Base-by-base conservation (phyloP, 1,140 invertebrate genomes). In the Drosophila asahinai region DNA sequence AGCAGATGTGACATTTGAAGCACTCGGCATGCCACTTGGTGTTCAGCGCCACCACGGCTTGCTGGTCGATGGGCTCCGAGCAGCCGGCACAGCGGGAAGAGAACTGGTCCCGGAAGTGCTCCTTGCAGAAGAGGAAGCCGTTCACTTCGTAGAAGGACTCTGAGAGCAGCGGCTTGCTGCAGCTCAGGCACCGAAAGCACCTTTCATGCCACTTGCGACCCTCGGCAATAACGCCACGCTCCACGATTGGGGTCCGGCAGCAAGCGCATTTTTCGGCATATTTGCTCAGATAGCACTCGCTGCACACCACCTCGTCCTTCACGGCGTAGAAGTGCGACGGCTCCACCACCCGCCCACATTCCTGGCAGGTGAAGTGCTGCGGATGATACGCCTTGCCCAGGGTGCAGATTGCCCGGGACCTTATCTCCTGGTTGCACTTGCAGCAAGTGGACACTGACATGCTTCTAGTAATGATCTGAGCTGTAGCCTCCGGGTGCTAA, bases 141-240 rank as follows among this genome's bases (percentile, higher is more conserved):
- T 80, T 80, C 0, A 80, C 60, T 36, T 80, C 78, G 15, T 59
- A 80, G 19, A 75, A 80, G 8, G 47, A 52, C 17, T 43, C 7
- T 11, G 77, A 30, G 30, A 74, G 30, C 42, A 80, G 59, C 15
- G 63, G 38, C 40, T 57, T 67, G 47, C 59, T 33, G 68, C 78
- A 80, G 25, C 58, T 75, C 27, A 80, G 42, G 33, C 78, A 80
- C 17, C 54, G 70, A 25, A 80, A 80, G 51, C 78, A 80, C 30
- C 64, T 68, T 17, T 80, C 77, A 42, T 80, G 78, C 78, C 78
- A 80, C 62, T 80, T 80, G 42, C 70, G 62, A 12, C 70, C 77
- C 30, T 49, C 25, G 11, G 77, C 43, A 5, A 22, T 17, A 4
- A 80, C 25, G n/a, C 36, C 36, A 14, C 78, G 78, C 9, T 30